These are phyloP conservation scores for Ichneumoninae sp. DNA, from an alignment of 2,888 invertebrate genomes.

Conservation along the genomic window DNA sequence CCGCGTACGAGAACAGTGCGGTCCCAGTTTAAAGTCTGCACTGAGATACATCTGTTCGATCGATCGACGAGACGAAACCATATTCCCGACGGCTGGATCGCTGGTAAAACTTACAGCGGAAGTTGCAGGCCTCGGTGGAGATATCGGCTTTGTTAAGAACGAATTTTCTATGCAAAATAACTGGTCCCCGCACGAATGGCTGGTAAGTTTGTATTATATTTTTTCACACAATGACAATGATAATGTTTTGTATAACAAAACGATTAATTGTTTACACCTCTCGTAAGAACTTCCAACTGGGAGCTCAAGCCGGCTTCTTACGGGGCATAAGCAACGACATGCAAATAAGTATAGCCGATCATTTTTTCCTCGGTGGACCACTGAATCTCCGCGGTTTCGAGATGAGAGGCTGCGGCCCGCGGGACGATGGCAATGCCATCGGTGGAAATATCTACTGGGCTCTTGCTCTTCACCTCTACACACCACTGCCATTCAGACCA, in stretches of 20 bases:
- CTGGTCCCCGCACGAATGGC: conserved; percentile 87
- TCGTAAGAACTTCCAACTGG: conserved; percentile 89
- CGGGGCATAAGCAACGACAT: conserved; percentile 87
- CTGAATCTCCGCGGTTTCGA: conserved; percentile 94
- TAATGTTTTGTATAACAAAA: not conserved
- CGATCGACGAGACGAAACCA: conserved; percentile 92
- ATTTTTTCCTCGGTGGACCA: conserved; percentile 96
- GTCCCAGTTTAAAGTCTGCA: conserved; percentile 95
- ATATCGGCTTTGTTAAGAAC: conserved; percentile 95
- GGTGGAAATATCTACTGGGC: conserved; percentile 95
- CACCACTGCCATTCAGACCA: conserved; percentile 95
- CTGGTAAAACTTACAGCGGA: conserved; percentile 92
- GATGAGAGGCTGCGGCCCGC: conserved; percentile 94
- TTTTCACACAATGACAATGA: not conserved
- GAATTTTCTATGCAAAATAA: conserved; percentile 91
- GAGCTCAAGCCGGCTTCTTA: conserved; percentile 89
- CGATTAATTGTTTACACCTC: conserved; percentile 56
- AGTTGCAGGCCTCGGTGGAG: conserved; percentile 95
- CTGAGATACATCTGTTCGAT: conserved; percentile 91
- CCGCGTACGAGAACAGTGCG: conserved; percentile 94
- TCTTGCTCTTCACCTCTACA: conserved; percentile 93
- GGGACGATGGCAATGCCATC: conserved; percentile 90
- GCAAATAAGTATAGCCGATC: conserved; percentile 88
- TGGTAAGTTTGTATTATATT: conserved; percentile 84
- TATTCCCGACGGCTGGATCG: conserved; percentile 92